Evolutionary conservation across 1,140 invertebrate genomes (phyloP).

Genomic region (Trichogramma pretiosum): DNA sequence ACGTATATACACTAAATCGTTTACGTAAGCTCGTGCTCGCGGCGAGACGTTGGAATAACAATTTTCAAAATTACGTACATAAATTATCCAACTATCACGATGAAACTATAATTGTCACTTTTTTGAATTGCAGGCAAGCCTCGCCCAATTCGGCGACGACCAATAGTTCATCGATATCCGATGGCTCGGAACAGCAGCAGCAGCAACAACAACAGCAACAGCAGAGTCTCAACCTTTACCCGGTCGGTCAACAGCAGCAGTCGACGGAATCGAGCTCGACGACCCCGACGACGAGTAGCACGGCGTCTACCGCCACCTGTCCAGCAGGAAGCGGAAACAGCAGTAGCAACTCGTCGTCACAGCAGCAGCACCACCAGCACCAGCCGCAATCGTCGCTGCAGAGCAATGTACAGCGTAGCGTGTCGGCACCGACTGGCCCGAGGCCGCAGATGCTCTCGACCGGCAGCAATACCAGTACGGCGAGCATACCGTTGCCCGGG

Average conservation of each 20-base stretch:
- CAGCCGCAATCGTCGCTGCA: constrained; percentile 20
- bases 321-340: constrained; percentile 20
- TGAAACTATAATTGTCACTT: too few relatives aligned
- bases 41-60: too few relatives aligned
- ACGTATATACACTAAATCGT: too few relatives aligned
- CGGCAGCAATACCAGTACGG: constrained; percentile 27
- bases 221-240: too few relatives aligned
- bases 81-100: too few relatives aligned
- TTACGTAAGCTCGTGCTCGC: background rate
- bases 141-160: constrained; percentile 37
- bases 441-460: constrained; percentile 28
- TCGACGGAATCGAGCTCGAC: constrained; percentile 29
- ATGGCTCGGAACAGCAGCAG: too few relatives aligned
- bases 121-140: constrained; percentile 43
- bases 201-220: constrained; percentile 28
- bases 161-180: background rate
- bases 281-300: constrained; percentile 39
- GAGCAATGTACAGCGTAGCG: constrained; percentile 34
- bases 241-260: constrained; percentile 27
- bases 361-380: constrained; percentile 15
- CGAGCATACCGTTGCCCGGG: constrained; percentile 39
- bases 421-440: constrained; percentile 33
- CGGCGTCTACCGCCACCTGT: constrained; percentile 19
- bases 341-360: constrained; percentile 11
- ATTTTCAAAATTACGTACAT: too few relatives aligned